A percentile compares a stretch with the other conserved stretches of the same genome.
phyloP scores from a whole-genome alignment of 2,797 vertebrate species.

The Myotis vivesi region DNA sequence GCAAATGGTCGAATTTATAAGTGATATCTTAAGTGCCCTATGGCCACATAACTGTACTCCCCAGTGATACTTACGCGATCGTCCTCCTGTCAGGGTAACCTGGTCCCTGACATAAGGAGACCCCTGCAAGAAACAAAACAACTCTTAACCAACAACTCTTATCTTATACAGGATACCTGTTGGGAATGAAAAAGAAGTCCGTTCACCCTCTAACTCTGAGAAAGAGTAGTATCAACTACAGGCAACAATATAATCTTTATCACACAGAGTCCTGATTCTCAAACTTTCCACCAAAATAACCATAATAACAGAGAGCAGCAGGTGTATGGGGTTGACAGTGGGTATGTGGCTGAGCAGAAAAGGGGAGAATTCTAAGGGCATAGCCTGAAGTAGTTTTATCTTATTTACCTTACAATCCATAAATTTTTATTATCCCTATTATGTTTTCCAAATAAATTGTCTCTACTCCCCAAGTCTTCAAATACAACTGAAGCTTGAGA shows the following conservation, averaged over 20 bases:
- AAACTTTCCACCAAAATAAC: background rate
- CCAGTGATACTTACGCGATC: constrained; percentile 87
- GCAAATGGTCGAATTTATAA: constrained; percentile 25
- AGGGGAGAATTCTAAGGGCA: background rate
- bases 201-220: background rate
- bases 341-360: background rate
- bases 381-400: background rate
- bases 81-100: constrained; percentile 85
- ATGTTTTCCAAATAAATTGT: constrained; percentile 29
- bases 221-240: background rate
- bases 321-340: background rate
- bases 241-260: background rate
- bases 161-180: constrained; percentile 44
- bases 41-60: constrained; percentile 43
- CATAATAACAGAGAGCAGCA: background rate
- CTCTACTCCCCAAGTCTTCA: constrained; percentile 24
- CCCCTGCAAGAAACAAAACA: constrained; percentile 83
- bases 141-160: constrained; percentile 66
- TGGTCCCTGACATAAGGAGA: constrained; percentile 84
- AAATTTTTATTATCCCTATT: background rate
- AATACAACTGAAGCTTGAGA: background rate
- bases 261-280: background rate
- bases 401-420: constrained; percentile 32
- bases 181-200: constrained; percentile 26
- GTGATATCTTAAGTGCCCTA: constrained; percentile 24